Conservation (phyloP, 2,113 vertebrate species). For the Sula dactylatra region DNA sequence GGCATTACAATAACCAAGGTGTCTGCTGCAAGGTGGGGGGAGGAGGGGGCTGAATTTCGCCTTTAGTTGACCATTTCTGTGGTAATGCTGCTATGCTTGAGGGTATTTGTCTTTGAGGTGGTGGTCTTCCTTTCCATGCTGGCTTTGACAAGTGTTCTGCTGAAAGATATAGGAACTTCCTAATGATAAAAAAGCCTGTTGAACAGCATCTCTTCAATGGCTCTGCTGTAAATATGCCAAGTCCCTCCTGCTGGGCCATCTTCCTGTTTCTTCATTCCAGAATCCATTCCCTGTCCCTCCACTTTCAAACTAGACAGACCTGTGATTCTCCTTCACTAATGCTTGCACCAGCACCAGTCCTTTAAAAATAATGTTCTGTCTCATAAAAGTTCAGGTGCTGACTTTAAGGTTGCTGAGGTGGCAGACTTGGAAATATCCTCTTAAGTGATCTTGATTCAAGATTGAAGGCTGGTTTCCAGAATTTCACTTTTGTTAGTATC, state of each 20-base stretch:
- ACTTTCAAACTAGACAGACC: conserved; percentile 29
- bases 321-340: conserved; percentile 14
- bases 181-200: not conserved
- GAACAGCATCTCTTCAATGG: not conserved
- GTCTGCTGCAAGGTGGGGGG: not conserved
- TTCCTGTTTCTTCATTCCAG: conserved; percentile 38
- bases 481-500: not conserved
- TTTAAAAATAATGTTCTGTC: not conserved
- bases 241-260: not conserved
- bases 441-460: not conserved
- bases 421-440: not conserved
- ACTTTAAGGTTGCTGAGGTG: not conserved
- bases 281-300: not conserved
- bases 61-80: not conserved
- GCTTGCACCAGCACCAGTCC: not conserved
- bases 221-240: conserved; percentile 6
- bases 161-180: not conserved
- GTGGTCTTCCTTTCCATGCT: not conserved
- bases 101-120: not conserved
- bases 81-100: not conserved
- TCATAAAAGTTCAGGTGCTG: not conserved
- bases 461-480: not conserved
- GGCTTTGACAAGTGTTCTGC: not conserved
- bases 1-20: not conserved
- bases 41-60: not conserved